Evolutionary conservation across 2,113 vertebrate species (phyloP).

Genomic region (Dicrurus megarhynchus): DNA sequence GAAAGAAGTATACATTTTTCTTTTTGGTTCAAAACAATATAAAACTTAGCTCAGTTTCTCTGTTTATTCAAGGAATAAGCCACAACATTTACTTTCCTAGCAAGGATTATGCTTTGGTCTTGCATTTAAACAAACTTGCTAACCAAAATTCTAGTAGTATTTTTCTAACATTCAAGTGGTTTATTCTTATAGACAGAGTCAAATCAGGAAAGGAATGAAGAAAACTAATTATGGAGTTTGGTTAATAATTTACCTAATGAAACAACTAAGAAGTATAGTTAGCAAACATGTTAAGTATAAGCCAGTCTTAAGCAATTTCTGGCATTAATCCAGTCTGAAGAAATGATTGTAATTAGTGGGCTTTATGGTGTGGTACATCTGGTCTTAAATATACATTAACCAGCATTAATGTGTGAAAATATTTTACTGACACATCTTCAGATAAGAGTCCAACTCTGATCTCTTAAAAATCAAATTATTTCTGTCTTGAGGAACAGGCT

Average conservation of each 20-base stretch:
- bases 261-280: background rate
- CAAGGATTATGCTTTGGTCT: background rate
- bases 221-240: background rate
- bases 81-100: background rate
- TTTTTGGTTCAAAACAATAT: background rate
- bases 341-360: background rate
- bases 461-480: background rate
- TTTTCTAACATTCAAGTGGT: background rate
- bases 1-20: background rate
- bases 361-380: background rate
- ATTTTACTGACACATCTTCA: background rate
- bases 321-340: background rate
- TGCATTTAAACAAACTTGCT: background rate
- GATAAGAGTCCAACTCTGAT: background rate
- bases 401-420: background rate
- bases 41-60: background rate
- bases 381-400: background rate
- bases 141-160: background rate
- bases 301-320: background rate
- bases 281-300: background rate
- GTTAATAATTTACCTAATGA: background rate
- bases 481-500: background rate
- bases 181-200: background rate
- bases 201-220: background rate
- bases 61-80: background rate